These are phyloP conservation scores for Microcaecilia unicolor DNA, from an alignment of 2,797 vertebrate genomes.

Conservation along the genomic window DNA sequence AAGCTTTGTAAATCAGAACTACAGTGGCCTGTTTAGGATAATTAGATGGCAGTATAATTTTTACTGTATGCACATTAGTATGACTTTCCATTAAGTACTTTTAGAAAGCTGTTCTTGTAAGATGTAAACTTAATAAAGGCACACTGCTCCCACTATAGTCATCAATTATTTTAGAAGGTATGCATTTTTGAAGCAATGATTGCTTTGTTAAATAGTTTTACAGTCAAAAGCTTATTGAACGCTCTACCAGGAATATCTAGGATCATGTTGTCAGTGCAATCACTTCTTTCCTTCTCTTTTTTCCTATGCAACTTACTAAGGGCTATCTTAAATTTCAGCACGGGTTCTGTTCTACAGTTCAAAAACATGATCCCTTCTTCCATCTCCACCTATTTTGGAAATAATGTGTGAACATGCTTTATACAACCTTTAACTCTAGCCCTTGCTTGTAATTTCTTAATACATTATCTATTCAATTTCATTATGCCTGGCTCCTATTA, in stretches of 20 bases:
- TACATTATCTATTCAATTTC: background rate
- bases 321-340: too few relatives aligned
- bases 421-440: too few relatives aligned
- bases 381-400: too few relatives aligned
- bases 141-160: background rate
- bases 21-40: slow-evolving; percentile 9
- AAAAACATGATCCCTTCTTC: too few relatives aligned
- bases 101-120: background rate
- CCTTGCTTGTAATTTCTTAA: too few relatives aligned
- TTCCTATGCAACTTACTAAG: background rate
- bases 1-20: too few relatives aligned
- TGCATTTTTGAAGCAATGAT: background rate
- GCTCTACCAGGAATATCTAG: background rate
- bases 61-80: background rate
- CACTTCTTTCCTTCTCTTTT: background rate
- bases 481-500: background rate
- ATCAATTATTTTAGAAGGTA: background rate
- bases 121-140: slow-evolving; percentile 4
- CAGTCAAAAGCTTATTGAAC: background rate
- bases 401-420: too few relatives aligned
- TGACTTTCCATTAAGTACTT: background rate
- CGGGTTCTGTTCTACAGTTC: too few relatives aligned
- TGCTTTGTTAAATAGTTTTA: background rate
- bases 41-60: background rate
- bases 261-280: background rate